Conservation (phyloP, 1,140 invertebrate genomes). For the Colletes latitarsis region DNA sequence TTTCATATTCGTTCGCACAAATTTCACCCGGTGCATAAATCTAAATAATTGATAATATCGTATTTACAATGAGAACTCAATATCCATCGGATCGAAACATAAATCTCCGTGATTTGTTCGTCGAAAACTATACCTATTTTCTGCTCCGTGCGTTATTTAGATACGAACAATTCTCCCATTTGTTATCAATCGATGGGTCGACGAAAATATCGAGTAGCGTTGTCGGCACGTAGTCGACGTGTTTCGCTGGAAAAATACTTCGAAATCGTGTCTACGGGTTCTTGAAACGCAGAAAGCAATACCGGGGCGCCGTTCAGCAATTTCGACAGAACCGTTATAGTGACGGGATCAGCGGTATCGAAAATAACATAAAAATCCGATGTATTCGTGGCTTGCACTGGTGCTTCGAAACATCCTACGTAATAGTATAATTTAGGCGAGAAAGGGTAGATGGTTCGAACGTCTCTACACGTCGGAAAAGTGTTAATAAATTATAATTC, state of each 20-base stretch:
- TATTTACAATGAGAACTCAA: background rate
- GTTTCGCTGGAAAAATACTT: constrained; percentile 18
- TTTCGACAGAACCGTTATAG: constrained; percentile 11
- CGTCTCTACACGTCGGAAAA: too few relatives aligned
- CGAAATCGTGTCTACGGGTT: background rate
- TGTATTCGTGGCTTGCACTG: too few relatives aligned
- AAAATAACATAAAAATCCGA: too few relatives aligned
- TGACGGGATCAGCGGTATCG: constrained; percentile 1
- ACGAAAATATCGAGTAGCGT: background rate
- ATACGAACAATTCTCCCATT: background rate
- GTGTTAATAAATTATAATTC: too few relatives aligned
- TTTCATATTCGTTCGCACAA: too few relatives aligned
- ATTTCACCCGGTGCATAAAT: too few relatives aligned
- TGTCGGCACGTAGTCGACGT: constrained; percentile 6
- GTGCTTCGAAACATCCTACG: too few relatives aligned
- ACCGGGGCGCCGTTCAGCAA: background rate
- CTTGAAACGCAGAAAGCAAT: background rate
- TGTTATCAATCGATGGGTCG: background rate
- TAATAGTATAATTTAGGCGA: too few relatives aligned
- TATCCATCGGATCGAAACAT: background rate
- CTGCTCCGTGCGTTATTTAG: background rate
- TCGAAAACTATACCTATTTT: too few relatives aligned
- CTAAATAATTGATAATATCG: too few relatives aligned
- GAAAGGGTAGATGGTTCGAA: too few relatives aligned
- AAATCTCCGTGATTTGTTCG: too few relatives aligned